phyloP scores from a whole-genome alignment of 2,888 invertebrate genomes.

The Scotopteryx bipunctaria region DNA sequence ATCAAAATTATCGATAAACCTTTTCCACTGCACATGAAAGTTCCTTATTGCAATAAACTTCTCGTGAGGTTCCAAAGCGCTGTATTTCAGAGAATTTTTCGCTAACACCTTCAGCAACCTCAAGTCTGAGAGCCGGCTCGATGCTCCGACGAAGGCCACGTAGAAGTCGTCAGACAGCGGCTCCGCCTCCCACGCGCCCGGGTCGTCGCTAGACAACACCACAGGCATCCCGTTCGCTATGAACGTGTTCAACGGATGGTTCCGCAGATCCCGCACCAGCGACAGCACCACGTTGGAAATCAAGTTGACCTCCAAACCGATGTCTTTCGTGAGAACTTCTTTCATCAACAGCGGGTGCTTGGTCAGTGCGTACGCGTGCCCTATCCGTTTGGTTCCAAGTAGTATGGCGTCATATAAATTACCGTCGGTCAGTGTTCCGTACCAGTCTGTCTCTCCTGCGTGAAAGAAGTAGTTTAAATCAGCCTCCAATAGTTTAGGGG shows the following conservation, averaged over 20 bases:
- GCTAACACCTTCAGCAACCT: conserved; percentile 89
- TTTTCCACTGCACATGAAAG: conserved; percentile 84
- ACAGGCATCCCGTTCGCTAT: conserved; percentile 87
- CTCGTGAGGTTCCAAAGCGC: conserved; percentile 78
- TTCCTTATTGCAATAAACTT: conserved; percentile 74
- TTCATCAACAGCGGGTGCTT: conserved; percentile 88
- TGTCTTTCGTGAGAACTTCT: conserved; percentile 80
- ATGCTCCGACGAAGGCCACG: conserved; percentile 89
- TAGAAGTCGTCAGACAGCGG: conserved; percentile 91
- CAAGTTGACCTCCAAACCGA: conserved; percentile 90
- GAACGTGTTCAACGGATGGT: conserved; percentile 87
- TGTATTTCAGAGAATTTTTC: conserved; percentile 88
- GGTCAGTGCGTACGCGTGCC: conserved; percentile 89
- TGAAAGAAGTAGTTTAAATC: conserved; percentile 89
- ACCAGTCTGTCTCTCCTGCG: conserved; percentile 92
- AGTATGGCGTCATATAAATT: conserved; percentile 91
- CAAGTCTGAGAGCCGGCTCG: conserved; percentile 86
- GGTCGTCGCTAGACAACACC: conserved; percentile 91
- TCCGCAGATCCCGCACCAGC: conserved; percentile 87
- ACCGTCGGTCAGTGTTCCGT: conserved; percentile 85
- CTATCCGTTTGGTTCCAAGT: conserved; percentile 88
- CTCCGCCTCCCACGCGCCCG: conserved; percentile 89
- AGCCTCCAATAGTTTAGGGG: conserved; percentile 78
- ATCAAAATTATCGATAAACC: conserved; percentile 74
- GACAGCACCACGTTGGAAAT: conserved; percentile 89